phyloP scores from a whole-genome alignment of 2,797 vertebrate species.

The Otus scops region DNA sequence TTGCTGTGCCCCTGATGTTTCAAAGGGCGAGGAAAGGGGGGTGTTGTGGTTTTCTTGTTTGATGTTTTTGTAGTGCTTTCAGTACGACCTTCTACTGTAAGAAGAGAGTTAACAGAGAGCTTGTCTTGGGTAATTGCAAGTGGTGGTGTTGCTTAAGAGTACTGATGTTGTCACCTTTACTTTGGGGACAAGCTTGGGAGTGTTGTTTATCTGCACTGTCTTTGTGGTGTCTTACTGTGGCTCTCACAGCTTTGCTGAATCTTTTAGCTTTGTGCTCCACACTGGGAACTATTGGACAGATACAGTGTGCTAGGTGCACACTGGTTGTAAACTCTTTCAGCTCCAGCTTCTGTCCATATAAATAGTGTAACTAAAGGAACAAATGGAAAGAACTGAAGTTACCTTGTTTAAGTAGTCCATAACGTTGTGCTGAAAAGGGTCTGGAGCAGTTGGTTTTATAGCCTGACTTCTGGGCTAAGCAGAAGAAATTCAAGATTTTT shows the following conservation, averaged over 20 bases:
- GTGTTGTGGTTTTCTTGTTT: neutral
- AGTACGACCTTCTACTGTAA: neutral
- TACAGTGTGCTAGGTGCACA: rapidly evolving
- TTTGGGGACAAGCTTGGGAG: neutral
- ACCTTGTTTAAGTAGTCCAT: neutral
- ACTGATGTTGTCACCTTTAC: neutral
- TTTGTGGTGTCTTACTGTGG: neutral
- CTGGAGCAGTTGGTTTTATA: neutral
- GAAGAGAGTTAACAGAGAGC: neutral
- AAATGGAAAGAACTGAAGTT: neutral
- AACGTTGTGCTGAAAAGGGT: neutral
- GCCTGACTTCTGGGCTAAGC: neutral
- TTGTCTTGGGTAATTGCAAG: neutral
- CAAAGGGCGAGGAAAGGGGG: neutral
- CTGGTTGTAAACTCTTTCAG: neutral
- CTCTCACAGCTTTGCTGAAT: neutral
- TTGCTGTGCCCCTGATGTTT: neutral
- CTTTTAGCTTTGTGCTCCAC: neutral
- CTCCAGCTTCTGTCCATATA: neutral
- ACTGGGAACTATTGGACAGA: neutral
- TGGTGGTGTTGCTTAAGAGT: neutral
- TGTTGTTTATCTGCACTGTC: neutral
- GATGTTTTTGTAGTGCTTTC: neutral
- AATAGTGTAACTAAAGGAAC: neutral
- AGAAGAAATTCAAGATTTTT: neutral